Evolutionary conservation across 2,888 invertebrate genomes (phyloP).

Genomic region (Aphodius sticticus): DNA sequence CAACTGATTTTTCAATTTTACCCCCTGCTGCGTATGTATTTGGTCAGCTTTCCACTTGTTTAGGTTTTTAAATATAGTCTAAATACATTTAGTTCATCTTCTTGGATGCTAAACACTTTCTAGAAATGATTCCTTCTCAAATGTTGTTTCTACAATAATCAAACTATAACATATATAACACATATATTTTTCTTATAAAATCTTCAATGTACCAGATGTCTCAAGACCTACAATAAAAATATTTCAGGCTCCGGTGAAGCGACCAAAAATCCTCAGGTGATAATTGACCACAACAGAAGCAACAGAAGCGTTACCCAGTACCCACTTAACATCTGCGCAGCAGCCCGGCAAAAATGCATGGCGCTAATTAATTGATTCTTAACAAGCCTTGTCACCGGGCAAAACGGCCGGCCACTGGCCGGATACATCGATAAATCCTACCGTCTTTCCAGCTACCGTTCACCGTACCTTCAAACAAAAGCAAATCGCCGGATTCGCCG

Average conservation of each 20-base stretch:
- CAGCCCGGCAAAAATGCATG: background rate
- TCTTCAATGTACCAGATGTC: background rate
- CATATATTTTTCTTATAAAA: background rate
- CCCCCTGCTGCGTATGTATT: no score
- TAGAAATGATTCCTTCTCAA: no score
- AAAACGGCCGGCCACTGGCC: background rate
- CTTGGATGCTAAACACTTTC: no score
- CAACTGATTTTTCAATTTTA: no score
- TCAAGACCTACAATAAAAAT: background rate
- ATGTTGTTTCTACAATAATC: no score
- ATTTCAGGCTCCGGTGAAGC: background rate
- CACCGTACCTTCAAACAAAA: background rate
- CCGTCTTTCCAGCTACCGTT: background rate
- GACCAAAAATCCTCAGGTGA: background rate
- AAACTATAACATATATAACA: no score
- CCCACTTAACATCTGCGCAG: background rate
- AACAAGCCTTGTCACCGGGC: slow-evolving; percentile 30
- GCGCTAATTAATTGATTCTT: slow-evolving; percentile 43
- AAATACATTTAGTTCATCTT: no score
- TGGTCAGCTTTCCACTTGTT: no score
- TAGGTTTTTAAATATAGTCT: no score
- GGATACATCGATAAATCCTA: background rate
- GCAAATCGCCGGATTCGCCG: background rate
- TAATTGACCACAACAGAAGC: background rate
- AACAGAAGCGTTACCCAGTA: background rate